phyloP scores from a whole-genome alignment of 2,888 invertebrate genomes.

The Leucania comma region DNA sequence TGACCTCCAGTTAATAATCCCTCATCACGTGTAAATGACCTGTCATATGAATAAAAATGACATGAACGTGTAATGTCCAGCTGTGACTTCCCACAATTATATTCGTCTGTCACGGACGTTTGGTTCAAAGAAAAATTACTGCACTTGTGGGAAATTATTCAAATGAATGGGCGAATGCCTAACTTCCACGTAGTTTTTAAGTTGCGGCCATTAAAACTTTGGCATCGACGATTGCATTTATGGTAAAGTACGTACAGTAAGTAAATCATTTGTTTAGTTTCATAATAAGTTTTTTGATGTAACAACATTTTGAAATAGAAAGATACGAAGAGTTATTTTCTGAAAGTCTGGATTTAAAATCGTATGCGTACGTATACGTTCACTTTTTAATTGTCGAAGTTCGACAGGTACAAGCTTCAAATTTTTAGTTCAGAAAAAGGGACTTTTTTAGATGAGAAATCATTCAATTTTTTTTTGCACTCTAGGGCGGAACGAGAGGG shows the following conservation, averaged over 20 bases:
- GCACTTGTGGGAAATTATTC: constrained; percentile 50
- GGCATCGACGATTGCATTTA: not conserved
- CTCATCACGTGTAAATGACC: not conserved
- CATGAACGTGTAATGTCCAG: constrained; percentile 48
- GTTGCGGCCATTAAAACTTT: constrained; percentile 26
- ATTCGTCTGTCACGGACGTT: constrained; percentile 6
- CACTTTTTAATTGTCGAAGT: not conserved
- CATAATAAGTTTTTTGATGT: not conserved
- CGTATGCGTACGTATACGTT: too few relatives aligned
- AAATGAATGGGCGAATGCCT: constrained; percentile 52
- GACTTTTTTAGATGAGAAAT: too few relatives aligned
- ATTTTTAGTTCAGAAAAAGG: too few relatives aligned
- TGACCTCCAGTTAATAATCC: not conserved
- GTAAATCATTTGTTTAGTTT: not conserved
- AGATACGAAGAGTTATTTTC: not conserved
- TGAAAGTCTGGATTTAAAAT: not conserved
- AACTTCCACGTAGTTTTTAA: constrained; percentile 42
- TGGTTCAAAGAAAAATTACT: constrained; percentile 49
- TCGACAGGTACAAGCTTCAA: too few relatives aligned
- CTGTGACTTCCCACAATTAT: constrained; percentile 59
- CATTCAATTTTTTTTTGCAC: too few relatives aligned
- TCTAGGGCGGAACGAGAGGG: too few relatives aligned
- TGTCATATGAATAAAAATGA: constrained; percentile 4
- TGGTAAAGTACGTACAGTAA: not conserved
- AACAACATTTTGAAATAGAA: not conserved